Base-by-base conservation (phyloP, 2,888 invertebrate species). In the Caenorhabditis becei region DNA sequence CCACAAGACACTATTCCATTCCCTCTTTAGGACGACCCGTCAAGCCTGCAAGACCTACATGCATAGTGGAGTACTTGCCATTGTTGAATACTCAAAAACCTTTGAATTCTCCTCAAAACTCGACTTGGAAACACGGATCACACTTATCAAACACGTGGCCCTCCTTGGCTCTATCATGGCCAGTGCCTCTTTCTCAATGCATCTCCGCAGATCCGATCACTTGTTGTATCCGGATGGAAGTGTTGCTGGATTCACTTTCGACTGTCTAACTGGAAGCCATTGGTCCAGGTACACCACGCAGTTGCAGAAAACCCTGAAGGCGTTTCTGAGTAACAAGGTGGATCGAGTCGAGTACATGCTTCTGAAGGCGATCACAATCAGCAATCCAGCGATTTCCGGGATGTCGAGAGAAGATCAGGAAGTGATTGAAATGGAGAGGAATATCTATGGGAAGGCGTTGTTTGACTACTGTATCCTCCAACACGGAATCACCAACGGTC, bases 301-400 rank as follows among this genome's bases (percentile, higher is more conserved):
- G 24, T n/a, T 72, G 4, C 63, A 72, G 35, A 56, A 72, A 16
- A 72, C 63, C 20, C 49, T 72, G 35, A 26, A 41, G 10, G 72
- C 63, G 5, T 72, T 72, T 20, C 20, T 72, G 49, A 63, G 63
- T 18, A 72, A 56, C 24, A 72, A 63, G 28, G 72, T 72, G n/a
- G 72, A 72, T 37, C 63, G 72, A 1, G 62, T 72, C 0, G 72
- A 72, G 18, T 72, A 72, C 49, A 72, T 72, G 63, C 16, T 72
- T 1, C 23, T 72, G 56, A 72, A 72, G 24, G 72, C 72, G 5
- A 63, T 72, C 24, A n/a, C 63, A 20, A 47, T 72, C 47, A 37
- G 37, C 24, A 59, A 59, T 41, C 59, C 59, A 71, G 72, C 72
- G 0, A 53, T 72, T 0, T n/a, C 47, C 7, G 72, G 63, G 0